These are phyloP conservation scores for Drosophila lini DNA, from an alignment of 1,140 invertebrate genomes.

Conservation along the genomic window DNA sequence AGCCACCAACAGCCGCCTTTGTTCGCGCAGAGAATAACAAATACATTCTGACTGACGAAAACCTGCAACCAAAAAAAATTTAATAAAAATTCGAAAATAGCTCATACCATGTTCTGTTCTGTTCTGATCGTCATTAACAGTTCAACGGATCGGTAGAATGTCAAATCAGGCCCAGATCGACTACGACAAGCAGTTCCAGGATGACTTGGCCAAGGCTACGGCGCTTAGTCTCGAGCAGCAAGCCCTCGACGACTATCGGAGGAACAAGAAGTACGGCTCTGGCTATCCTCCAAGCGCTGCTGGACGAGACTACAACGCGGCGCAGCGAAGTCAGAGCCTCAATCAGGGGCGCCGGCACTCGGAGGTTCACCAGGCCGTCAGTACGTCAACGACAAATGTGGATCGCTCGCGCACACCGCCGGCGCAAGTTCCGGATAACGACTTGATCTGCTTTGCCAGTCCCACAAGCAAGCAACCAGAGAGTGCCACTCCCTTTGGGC, in stretches of 20 bases:
- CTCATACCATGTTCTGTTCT: constrained; percentile 28
- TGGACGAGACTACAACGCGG: constrained; percentile 44
- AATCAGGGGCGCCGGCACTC: constrained; percentile 85
- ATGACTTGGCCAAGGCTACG: constrained; percentile 93
- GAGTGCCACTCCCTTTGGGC: constrained; percentile 85
- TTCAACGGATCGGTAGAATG: constrained; percentile 55
- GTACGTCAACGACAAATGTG: neutral
- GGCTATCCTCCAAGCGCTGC: constrained; percentile 27
- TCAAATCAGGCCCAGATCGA: constrained; percentile 85
- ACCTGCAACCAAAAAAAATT: constrained; percentile 19
- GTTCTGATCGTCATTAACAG: constrained; percentile 44
- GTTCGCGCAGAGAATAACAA: constrained; percentile 36
- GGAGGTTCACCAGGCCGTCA: constrained; percentile 64
- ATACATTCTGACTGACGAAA: constrained; percentile 21
- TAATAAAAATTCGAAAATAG: constrained; percentile 41
- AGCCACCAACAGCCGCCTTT: constrained; percentile 40
- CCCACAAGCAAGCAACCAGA: constrained; percentile 86
- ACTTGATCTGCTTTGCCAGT: constrained; percentile 90
- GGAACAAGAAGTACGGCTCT: constrained; percentile 81
- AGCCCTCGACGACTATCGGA: constrained; percentile 91
- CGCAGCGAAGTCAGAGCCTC: constrained; percentile 71
- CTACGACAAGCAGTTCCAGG: constrained; percentile 92
- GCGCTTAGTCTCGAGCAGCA: constrained; percentile 93
- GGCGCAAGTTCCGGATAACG: constrained; percentile 85
- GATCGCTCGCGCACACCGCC: constrained; percentile 84